Percentiles rank a stretch among this genome's conserved stretches.
Evolutionary conservation across 2,888 invertebrate genomes (phyloP).

Genomic region (Hyposoter dolosus): DNA sequence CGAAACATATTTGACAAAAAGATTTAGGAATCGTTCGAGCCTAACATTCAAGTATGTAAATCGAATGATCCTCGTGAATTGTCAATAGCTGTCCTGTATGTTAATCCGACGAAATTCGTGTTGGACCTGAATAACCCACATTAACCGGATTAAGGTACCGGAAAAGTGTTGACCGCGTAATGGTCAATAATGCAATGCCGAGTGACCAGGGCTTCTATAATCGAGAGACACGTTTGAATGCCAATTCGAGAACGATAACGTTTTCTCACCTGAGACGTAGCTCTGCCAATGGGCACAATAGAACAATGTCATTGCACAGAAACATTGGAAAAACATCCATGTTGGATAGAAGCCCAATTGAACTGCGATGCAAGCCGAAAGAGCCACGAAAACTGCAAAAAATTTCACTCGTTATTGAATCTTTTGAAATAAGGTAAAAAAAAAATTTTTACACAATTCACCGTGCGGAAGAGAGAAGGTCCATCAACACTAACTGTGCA

Average conservation of each 20-base stretch:
- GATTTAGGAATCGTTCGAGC: background rate
- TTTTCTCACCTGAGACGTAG: conserved; percentile 93
- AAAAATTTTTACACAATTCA: background rate
- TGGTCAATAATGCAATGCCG: background rate
- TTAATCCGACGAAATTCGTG: background rate
- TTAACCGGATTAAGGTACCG: background rate
- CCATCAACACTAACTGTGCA: background rate
- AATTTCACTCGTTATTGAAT: background rate
- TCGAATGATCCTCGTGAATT: background rate
- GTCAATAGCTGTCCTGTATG: background rate
- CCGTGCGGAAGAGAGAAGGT: background rate
- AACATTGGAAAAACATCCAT: conserved; percentile 98
- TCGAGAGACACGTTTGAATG: background rate
- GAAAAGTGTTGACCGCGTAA: background rate
- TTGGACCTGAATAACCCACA: background rate
- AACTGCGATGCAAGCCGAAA: conserved; percentile 97
- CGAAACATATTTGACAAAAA: background rate
- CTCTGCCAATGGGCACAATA: conserved; percentile 99
- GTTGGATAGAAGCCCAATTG: conserved; percentile 96
- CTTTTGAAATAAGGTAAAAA: background rate
- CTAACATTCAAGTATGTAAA: background rate
- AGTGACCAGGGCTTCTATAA: background rate
- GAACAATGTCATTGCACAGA: conserved; percentile 97
- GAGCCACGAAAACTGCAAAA: conserved; percentile 94
- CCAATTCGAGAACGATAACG: conserved; percentile 20